Evolutionary conservation across 1,140 invertebrate species (phyloP), one percentile per base, ranked within the genome.

Genomic region (Magallana angulata): DNA sequence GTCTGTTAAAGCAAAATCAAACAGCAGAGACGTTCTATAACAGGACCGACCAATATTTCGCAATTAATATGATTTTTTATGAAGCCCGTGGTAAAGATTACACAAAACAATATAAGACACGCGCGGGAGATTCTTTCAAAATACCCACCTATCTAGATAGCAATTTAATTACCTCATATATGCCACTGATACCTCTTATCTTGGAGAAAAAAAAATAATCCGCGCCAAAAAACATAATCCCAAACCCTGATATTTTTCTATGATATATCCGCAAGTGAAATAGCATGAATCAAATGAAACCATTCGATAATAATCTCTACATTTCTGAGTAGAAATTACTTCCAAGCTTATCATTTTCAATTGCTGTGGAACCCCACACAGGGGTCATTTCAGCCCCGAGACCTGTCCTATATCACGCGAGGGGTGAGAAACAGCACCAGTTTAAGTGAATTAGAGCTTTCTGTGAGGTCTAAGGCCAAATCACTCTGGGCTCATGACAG

Each of bases 151-250:
- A 64, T 76, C 24, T 30, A 1, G 7, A 76, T 76, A 76, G 24
- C 68, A 12, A 76, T 76, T 12, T 76, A 76, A 24, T 76, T 30
- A 76, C 68, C 68, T 76, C 68, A 2, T 76, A 76, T 36, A 76
- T 76, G 24, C 68, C 68, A 76, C 68, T 76, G 68, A 36, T 76
- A 76, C 7, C 68, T 36, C 14, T 76, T 76, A 76, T 76, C 68
- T 76, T 1, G 24, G 36, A 7, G 36, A 30, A 64, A 62, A 71
- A 30, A 62, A 64, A 76, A 30, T 30, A 24, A 76, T 76, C 24
- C 68, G 24, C 68, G 24, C 68, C 64, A 76, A 36, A 76, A 76
- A 36, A 48, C 36, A 30, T 30, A 76, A 36, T 76, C 68, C 68
- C 0, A 76, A 76, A 76, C 68, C 7, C 68, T 30, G 68, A 12